Evolutionary conservation across 2,888 invertebrate species (phyloP).

Genomic region (Dromius quadrimaculatus): DNA sequence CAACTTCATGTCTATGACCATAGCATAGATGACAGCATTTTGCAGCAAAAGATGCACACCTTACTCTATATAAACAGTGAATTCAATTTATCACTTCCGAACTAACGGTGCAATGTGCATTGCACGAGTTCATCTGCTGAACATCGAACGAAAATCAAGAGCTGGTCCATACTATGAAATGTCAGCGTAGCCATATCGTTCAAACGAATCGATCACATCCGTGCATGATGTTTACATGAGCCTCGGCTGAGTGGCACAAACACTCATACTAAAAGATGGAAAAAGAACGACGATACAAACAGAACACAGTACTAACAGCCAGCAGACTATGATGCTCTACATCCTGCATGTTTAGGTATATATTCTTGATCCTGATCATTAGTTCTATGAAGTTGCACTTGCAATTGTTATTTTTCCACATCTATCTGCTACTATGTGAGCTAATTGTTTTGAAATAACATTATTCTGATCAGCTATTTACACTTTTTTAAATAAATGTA

Average conservation of each 20-base stretch:
- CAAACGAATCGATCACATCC: conserved; percentile 27
- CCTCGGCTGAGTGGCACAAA: conserved; percentile 8
- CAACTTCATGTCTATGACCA: too few relatives aligned
- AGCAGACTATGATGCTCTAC: background rate
- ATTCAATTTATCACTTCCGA: conserved; percentile 31
- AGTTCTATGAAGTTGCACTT: background rate
- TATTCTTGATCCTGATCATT: too few relatives aligned
- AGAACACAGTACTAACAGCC: background rate
- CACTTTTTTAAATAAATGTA: too few relatives aligned
- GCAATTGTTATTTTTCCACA: background rate
- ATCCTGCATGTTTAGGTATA: too few relatives aligned
- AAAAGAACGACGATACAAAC: background rate
- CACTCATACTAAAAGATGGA: conserved; percentile 8
- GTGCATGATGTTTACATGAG: conserved; percentile 34
- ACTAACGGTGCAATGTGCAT: conserved; percentile 32
- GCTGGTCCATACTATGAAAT: conserved; percentile 23
- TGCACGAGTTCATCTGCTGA: conserved; percentile 13
- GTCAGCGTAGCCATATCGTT: conserved; percentile 23
- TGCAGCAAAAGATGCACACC: conserved; percentile 24
- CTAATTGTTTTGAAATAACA: too few relatives aligned
- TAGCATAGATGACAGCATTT: conserved; percentile 29
- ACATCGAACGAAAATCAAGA: conserved; percentile 5
- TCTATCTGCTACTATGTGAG: background rate
- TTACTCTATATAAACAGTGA: conserved; percentile 43
- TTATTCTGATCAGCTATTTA: too few relatives aligned